These are phyloP conservation scores for Dimorphilus gyrociliatus DNA, from an alignment of 2,888 invertebrate species.

Conservation along the genomic window DNA sequence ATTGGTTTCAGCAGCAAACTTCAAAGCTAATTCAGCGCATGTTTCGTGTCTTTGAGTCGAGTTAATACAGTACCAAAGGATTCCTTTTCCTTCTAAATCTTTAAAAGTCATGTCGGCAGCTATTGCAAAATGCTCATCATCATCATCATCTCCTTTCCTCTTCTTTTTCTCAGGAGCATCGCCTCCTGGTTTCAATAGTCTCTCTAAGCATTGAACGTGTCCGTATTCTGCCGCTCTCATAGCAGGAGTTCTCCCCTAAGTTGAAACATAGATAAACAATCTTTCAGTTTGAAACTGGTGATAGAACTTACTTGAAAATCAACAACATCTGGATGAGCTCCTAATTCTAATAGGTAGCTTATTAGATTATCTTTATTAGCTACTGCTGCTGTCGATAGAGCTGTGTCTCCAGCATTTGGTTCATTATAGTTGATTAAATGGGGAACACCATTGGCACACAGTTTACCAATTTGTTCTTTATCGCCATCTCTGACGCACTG, in stretches of 20 bases:
- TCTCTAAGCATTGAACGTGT: constrained; percentile 32
- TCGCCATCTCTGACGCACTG: constrained; percentile 35
- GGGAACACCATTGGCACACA: constrained; percentile 31
- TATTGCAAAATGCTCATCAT: too few relatives aligned
- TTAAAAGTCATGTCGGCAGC: constrained; percentile 32
- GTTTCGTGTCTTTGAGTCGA: constrained; percentile 33
- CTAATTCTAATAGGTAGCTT: constrained; percentile 27
- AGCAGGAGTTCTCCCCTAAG: constrained; percentile 17
- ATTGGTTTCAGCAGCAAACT: constrained; percentile 33
- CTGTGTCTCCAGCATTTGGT: constrained; percentile 25
- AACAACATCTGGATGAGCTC: constrained; percentile 36
- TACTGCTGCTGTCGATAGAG: constrained; percentile 29
- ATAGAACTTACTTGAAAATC: constrained; percentile 27
- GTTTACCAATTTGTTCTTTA: constrained; percentile 28
- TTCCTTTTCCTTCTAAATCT: constrained; percentile 35
- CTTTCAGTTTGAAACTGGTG: too few relatives aligned
- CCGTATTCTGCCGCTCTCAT: constrained; percentile 37
- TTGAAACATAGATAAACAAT: too few relatives aligned
- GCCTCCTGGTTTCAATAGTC: constrained; percentile 22
- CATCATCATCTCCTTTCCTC: too few relatives aligned
- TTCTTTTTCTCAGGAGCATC: too few relatives aligned
- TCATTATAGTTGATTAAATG: constrained; percentile 37
- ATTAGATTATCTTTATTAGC: constrained; percentile 37
- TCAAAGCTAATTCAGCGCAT: constrained; percentile 30
- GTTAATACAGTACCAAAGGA: constrained; percentile 32